phyloP scores from a whole-genome alignment of 2,888 invertebrate genomes.

The Clitarchus hookeri region DNA sequence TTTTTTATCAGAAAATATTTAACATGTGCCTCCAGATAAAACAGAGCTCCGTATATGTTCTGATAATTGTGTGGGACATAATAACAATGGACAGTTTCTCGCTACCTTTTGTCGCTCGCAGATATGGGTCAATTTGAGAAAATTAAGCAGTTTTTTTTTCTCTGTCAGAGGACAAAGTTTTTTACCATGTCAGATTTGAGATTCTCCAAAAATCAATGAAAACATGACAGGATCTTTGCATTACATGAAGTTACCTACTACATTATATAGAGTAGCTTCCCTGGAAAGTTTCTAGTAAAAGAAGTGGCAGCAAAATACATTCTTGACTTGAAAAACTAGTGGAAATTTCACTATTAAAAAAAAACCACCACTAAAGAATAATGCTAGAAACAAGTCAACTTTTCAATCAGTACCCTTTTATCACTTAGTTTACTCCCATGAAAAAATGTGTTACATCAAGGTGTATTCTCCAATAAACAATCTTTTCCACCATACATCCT shows the following conservation, averaged over 20 bases:
- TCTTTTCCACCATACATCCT: not conserved
- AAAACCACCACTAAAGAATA: not conserved
- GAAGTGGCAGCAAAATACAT: not conserved
- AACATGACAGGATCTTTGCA: constrained; percentile 27
- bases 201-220: not conserved
- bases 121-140: constrained; percentile 34
- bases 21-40: not conserved
- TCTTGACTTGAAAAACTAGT: not conserved
- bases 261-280: not conserved
- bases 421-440: not conserved
- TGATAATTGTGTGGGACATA: constrained; percentile 36
- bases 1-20: constrained; percentile 10
- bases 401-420: not conserved
- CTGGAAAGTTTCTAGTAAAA: not conserved
- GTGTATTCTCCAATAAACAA: not conserved
- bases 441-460: not conserved
- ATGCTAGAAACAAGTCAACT: not conserved
- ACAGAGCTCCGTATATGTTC: constrained; percentile 30
- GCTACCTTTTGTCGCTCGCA: constrained; percentile 24
- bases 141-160: constrained; percentile 20
- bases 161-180: constrained; percentile 8
- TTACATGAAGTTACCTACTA: constrained; percentile 2
- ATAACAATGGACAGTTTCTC: constrained; percentile 35
- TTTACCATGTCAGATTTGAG: constrained; percentile 15
- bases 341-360: not conserved